Base-by-base conservation (phyloP, 2,888 invertebrate genomes). In the Megastigmus dorsalis region DNA sequence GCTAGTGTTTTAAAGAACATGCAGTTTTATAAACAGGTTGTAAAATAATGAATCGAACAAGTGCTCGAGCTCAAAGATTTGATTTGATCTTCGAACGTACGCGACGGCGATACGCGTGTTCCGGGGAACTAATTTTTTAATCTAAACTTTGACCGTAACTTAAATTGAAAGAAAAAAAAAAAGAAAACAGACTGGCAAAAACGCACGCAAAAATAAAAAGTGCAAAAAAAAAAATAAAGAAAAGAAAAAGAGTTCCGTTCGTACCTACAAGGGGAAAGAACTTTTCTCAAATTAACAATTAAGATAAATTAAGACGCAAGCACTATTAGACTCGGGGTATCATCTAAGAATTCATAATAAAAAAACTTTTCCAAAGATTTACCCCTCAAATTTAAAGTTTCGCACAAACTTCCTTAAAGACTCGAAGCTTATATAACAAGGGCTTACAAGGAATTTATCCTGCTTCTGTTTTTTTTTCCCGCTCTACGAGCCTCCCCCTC, bases 91-190 rank as follows among this genome's bases (percentile, higher is more conserved):
- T n/a, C n/a, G n/a, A n/a, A n/a, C n/a, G n/a, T n/a, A n/a, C n/a
- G n/a, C n/a, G n/a, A n/a, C n/a, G n/a, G n/a, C n/a, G n/a, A n/a
- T n/a, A n/a, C n/a, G n/a, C n/a, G n/a, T n/a, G n/a, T n/a, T n/a
- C n/a, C n/a, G n/a, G n/a, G n/a, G n/a, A n/a, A n/a, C n/a, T 50
- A 63, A 69, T 59, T 74, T 69, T 74, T 74, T 69, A 74, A 69
- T 74, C 63, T 69, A 41, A 74, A 74, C 48, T 68, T 69, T 13
- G 43, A 23, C 15, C 48, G 57, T 48, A 67, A 67, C 26, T 62
- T 62, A 52, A 45, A 54, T 67, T 36, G 60, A 48, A 66, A 66
- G 23, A 59, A 59, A 67, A 36, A 7, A 30, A 48, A 69, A 65
- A 50, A 65, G 48, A n/a, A n/a, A n/a, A n/a, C n/a, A n/a, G n/a